Conservation (phyloP, 2,888 invertebrate species). For the Chouioia cunea region DNA sequence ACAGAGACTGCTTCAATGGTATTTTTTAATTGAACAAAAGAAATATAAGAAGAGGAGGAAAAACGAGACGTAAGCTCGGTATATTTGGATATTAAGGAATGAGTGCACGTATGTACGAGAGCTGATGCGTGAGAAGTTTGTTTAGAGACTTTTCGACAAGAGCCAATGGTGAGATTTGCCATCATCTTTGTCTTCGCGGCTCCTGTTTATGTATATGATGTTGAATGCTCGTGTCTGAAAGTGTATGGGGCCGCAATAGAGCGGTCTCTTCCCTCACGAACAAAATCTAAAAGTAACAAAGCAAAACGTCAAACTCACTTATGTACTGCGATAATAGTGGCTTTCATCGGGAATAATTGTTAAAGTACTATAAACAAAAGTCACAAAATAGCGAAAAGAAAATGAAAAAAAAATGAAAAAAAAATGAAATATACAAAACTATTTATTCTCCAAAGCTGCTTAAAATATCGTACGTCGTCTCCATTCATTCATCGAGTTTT, state of each 20-base stretch:
- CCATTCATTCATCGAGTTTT: conserved; percentile 42
- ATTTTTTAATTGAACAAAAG: conserved; percentile 43
- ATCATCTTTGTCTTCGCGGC: conserved; percentile 21
- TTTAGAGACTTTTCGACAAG: conserved; percentile 27
- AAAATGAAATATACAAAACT: conserved; percentile 29
- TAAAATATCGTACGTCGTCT: conserved; percentile 45
- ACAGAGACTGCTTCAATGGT: conserved; percentile 42
- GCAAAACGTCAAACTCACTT: conserved; percentile 25
- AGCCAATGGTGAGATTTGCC: conserved; percentile 30
- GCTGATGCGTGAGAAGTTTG: conserved; percentile 22
- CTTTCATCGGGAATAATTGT: conserved; percentile 29
- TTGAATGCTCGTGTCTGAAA: conserved; percentile 19
- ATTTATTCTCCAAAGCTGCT: conserved; percentile 45
- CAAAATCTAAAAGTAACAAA: conserved; percentile 26
- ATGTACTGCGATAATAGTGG: conserved; percentile 21
- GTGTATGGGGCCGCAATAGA: conserved; percentile 14
- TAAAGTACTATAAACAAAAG: conserved; percentile 22
- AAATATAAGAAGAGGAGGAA: conserved; percentile 3
- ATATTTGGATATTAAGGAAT: conserved; percentile 36
- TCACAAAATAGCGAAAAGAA: conserved; percentile 36
- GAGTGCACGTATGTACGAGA: conserved; percentile 28
- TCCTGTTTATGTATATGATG: conserved; percentile 19
- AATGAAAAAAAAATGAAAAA: conserved; percentile 32
- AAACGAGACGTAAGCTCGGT: conserved; percentile 8
- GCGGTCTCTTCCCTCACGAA: neutral